Conservation (phyloP, 2,797 vertebrate species). For the Garrulus glandarius region DNA sequence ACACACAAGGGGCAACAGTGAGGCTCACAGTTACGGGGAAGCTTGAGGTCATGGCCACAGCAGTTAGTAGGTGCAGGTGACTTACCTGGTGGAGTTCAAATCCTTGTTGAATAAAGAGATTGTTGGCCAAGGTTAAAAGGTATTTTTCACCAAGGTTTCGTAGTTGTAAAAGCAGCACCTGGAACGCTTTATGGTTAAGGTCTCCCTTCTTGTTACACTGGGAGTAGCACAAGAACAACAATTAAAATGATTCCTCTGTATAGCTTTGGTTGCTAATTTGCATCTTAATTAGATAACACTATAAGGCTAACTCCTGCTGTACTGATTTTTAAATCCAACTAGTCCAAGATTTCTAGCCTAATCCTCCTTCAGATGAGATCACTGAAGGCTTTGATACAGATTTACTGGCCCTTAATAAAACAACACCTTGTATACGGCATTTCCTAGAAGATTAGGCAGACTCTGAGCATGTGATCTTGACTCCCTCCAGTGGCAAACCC, state of each 20-base stretch:
- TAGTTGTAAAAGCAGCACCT: constrained; percentile 58
- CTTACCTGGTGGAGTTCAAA: constrained; percentile 67
- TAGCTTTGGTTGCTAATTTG: background rate
- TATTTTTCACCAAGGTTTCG: constrained; percentile 43
- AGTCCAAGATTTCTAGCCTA: background rate
- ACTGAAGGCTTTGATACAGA: background rate
- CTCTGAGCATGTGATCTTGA: background rate
- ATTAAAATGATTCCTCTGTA: background rate
- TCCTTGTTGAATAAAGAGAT: constrained; percentile 65
- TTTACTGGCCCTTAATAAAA: background rate
- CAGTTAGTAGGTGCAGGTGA: background rate
- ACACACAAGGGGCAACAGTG: accelerated
- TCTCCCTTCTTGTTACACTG: constrained; percentile 43
- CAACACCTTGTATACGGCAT: background rate
- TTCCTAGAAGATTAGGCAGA: background rate
- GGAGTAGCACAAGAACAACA: background rate
- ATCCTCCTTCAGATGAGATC: background rate
- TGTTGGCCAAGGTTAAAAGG: constrained; percentile 62
- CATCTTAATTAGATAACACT: background rate
- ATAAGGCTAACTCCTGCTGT: background rate
- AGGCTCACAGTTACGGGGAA: background rate
- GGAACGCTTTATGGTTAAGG: constrained; percentile 42
- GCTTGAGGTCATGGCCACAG: background rate
- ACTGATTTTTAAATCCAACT: background rate
- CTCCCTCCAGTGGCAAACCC: constrained; percentile 27